phyloP scores from a whole-genome alignment of 2,113 vertebrate genomes.

The Catagonus wagneri region DNA sequence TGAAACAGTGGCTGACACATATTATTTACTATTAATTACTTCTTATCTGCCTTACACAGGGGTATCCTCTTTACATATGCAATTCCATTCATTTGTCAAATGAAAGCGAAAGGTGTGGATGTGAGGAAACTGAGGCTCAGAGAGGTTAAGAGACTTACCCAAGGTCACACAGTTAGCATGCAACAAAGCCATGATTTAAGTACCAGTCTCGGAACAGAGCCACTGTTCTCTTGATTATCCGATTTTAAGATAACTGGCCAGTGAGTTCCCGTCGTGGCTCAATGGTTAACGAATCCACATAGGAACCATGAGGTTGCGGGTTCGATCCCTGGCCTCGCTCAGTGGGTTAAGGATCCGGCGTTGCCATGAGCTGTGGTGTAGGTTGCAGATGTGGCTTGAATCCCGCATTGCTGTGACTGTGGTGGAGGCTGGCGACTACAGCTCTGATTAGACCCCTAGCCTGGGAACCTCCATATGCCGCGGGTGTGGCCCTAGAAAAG shows the following conservation, averaged over 20 bases:
- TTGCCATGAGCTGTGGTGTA: too few species aligned
- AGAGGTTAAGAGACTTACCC: neutral
- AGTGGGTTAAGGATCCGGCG: too few species aligned
- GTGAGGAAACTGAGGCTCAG: neutral
- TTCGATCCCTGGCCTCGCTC: too few species aligned
- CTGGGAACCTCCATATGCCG: too few species aligned
- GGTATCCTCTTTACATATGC: neutral
- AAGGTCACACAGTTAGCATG: neutral
- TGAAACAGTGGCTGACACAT: neutral
- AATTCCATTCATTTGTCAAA: neutral
- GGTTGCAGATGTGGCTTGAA: too few species aligned
- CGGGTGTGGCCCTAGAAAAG: too few species aligned
- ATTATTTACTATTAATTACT: neutral
- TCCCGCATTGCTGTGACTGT: too few species aligned
- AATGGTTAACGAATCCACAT: too few species aligned
- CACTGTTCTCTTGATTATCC: neutral
- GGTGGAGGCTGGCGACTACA: too few species aligned
- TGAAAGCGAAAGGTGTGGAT: neutral
- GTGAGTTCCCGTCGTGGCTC: too few species aligned
- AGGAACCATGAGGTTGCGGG: too few species aligned
- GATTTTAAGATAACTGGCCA: neutral
- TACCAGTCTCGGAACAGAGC: neutral
- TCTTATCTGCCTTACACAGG: neutral
- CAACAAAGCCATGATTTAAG: conserved; percentile 13
- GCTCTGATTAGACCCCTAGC: too few species aligned